Evolutionary conservation across 2,113 vertebrate genomes (phyloP), one percentile per base, ranked within the genome.

Genomic region (Tympanuchus pallidicinctus): DNA sequence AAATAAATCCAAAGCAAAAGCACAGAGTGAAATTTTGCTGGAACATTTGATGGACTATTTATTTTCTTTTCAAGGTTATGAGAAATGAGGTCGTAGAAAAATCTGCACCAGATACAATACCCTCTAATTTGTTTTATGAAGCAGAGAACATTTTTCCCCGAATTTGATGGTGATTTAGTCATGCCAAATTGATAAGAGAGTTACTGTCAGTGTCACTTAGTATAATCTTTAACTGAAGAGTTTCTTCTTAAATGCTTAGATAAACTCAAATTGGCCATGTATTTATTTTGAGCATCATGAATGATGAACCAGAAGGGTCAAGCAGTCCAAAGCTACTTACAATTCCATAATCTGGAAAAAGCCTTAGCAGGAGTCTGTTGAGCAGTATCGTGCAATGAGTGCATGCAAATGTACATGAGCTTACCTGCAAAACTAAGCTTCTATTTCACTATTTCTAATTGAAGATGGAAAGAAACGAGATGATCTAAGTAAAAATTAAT

Each of bases 211-310:
- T 34, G 64, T 85, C 64, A 34, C 50, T 92, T 72, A 83, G 38
- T 38, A 7, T 13, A 65, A 77, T 86, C 86, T 92, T 78, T 85
- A 75, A 79, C 38, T 76, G 52, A 84, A 78, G 88, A 92, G 59
- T 56, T 84, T 92, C 54, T 59, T 59, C 92, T 75, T 80, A 89
- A 90, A 61, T 30, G 45, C 91, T 96, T 83, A 86, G 45, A 82
- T 90, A 65, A 95, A 96, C 56, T 96, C 72, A 94, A 91, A 82
- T 77, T 63, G 59, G 56, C 88, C 94, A 50, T 78, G 73, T 79
- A 48, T 1, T 0, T 91, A 30, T 70, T 96, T 94, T 88, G 63
- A 93, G 77, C 60, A 81, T 82, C 83, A 82, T 84, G 86, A 92
- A 66, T 74, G 63, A 83, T 93, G 36, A 75, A 87, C 67, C 36